These are phyloP conservation scores for Eupithecia insigniata DNA, from an alignment of 2,888 invertebrate genomes.

Conservation along the genomic window DNA sequence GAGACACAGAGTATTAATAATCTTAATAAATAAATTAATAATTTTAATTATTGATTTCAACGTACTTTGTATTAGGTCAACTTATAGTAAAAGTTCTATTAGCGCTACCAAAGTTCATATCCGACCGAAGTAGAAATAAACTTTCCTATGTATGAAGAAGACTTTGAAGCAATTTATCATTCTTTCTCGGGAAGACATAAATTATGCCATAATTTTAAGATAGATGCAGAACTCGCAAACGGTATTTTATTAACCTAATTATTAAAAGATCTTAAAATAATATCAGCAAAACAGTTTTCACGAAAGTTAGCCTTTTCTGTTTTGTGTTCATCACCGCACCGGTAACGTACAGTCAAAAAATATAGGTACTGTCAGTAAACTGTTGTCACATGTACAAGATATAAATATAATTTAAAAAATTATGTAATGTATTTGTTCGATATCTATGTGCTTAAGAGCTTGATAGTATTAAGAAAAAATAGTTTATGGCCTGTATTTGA, in stretches of 20 bases:
- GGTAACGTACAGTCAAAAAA: too few relatives aligned
- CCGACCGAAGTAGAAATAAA: slow-evolving; percentile 26
- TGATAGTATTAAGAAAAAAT: too few relatives aligned
- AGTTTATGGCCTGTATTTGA: too few relatives aligned
- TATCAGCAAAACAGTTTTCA: too few relatives aligned
- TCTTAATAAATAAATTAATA: too few relatives aligned
- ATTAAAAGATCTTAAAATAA: too few relatives aligned
- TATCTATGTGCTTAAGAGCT: background rate
- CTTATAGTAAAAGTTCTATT: background rate
- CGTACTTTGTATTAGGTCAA: background rate
- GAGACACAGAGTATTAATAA: too few relatives aligned
- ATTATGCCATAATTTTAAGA: slow-evolving; percentile 10
- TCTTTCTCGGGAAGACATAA: slow-evolving; percentile 31
- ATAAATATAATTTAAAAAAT: too few relatives aligned
- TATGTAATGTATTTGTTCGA: background rate
- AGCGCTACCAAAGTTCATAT: slow-evolving; percentile 11
- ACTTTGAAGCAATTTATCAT: slow-evolving; percentile 28
- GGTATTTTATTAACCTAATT: background rate
- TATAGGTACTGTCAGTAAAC: too few relatives aligned
- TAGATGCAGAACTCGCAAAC: slow-evolving; percentile 20
- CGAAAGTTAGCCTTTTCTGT: background rate
- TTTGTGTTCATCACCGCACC: too few relatives aligned
- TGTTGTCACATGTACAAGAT: too few relatives aligned
- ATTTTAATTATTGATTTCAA: too few relatives aligned
- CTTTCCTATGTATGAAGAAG: slow-evolving; percentile 22